A percentile compares a stretch with the other conserved stretches of the same genome.
Conservation (phyloP, 1,140 invertebrate genomes). For the Caenorhabditis remanei region DNA sequence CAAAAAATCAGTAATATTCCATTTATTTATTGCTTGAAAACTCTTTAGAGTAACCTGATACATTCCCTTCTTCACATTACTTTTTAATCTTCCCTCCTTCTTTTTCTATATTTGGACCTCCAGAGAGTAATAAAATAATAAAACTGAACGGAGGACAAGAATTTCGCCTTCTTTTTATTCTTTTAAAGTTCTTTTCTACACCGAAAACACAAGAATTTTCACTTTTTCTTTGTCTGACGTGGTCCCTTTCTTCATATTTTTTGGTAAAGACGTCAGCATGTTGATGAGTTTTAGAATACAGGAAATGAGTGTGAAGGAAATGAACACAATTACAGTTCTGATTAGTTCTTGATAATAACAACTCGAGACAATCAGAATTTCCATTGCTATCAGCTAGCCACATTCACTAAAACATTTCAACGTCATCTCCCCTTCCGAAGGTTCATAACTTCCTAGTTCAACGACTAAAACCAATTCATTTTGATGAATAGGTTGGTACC, state of each 20-base stretch:
- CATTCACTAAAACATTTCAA: too few relatives aligned
- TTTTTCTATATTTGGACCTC: not conserved
- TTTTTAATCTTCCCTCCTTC: conserved; percentile 22
- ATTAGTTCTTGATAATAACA: not conserved
- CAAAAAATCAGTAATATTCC: not conserved
- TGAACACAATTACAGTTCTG: not conserved
- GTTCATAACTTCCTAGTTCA: not conserved
- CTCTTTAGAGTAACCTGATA: conserved; percentile 1
- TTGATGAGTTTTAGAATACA: conserved; percentile 7
- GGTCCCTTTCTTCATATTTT: not conserved
- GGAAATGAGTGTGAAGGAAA: not conserved
- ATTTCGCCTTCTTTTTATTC: not conserved
- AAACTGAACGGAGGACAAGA: conserved; percentile 18
- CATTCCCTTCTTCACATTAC: not conserved
- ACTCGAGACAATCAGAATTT: not conserved
- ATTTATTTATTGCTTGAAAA: not conserved
- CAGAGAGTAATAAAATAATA: conserved; percentile 9
- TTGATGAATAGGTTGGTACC: not conserved
- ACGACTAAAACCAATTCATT: not conserved
- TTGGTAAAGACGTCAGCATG: conserved; percentile 4
- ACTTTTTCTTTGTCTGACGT: not conserved
- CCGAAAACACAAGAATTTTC: not conserved
- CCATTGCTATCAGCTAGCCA: too few relatives aligned
- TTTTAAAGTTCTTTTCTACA: not conserved
- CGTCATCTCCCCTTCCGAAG: not conserved